A percentile compares a stretch with the other conserved stretches of the same genome.
Evolutionary conservation across 1,140 invertebrate species (phyloP).

Genomic region (Conopomorpha cramerella): DNA sequence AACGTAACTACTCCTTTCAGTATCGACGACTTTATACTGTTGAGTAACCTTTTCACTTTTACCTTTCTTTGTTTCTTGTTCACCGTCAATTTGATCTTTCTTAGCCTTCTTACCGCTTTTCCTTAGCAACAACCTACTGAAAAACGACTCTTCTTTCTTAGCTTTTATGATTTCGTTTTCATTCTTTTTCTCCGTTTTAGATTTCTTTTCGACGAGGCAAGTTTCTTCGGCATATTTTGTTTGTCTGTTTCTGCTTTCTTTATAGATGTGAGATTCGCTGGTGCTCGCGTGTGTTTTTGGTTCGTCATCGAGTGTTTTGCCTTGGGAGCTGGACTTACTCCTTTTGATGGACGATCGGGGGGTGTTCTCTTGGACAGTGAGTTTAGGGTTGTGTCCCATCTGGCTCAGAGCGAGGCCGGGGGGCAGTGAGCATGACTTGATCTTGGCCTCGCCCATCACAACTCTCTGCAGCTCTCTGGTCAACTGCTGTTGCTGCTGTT

Average conservation of each 20-base stretch:
- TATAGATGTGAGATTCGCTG: slow-evolving; percentile 4
- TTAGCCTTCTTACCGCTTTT: slow-evolving; percentile 70
- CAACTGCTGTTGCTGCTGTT: slow-evolving; percentile 34
- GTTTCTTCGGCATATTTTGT: slow-evolving; percentile 50
- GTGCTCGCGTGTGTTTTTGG: slow-evolving; percentile 19
- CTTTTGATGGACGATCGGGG: slow-evolving; percentile 48
- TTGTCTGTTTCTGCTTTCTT: slow-evolving; percentile 30
- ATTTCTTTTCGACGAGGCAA: slow-evolving; percentile 48
- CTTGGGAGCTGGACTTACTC: slow-evolving; percentile 54
- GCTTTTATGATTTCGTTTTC: slow-evolving; percentile 49
- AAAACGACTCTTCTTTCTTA: slow-evolving; percentile 67
- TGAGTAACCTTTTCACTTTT: slow-evolving; percentile 33
- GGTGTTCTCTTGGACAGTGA: slow-evolving; percentile 48
- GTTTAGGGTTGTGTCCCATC: slow-evolving; percentile 42
- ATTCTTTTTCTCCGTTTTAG: slow-evolving; percentile 58
- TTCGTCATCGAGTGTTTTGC: slow-evolving; percentile 33
- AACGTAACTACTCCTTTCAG: slow-evolving; percentile 21
- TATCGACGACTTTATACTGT: slow-evolving; percentile 32
- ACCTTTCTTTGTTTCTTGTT: slow-evolving; percentile 42
- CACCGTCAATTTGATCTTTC: slow-evolving; percentile 56
- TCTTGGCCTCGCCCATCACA: slow-evolving; percentile 57
- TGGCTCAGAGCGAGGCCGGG: slow-evolving; percentile 63
- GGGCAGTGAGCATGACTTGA: slow-evolving; percentile 71
- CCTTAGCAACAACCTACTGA: slow-evolving; percentile 66
- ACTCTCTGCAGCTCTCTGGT: slow-evolving; percentile 40